Percentiles rank a stretch among this genome's conserved stretches.
These are phyloP conservation scores for Pyralis farinalis DNA, from an alignment of 2,888 invertebrate genomes.

Conservation along the genomic window DNA sequence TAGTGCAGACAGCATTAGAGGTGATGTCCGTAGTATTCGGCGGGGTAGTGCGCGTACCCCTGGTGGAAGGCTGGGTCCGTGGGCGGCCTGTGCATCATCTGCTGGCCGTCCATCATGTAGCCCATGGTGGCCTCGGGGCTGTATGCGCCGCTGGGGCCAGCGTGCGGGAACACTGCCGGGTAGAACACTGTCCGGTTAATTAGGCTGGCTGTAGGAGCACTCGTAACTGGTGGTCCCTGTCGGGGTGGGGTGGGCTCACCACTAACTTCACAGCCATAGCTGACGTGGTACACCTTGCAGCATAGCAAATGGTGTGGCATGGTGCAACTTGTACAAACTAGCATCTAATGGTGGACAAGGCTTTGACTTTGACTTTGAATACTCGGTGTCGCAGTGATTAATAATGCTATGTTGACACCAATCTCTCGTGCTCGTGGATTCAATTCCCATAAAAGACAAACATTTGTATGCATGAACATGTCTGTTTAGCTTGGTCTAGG, in stretches of 20 bases:
- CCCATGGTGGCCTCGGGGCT: conserved; percentile 98
- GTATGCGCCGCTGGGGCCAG: conserved; percentile 97
- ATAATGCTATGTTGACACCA: too few species aligned
- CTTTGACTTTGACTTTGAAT: too few species aligned
- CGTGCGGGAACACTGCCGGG: conserved; percentile 93
- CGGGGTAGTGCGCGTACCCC: conserved; percentile 94
- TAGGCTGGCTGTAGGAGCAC: conserved; percentile 45
- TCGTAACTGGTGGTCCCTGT: not conserved
- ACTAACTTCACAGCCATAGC: too few species aligned
- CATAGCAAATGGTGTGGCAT: too few species aligned
- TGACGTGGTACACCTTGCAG: too few species aligned
- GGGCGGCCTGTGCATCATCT: conserved; percentile 98
- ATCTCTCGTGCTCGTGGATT: too few species aligned
- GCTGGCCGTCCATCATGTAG: conserved; percentile 99
- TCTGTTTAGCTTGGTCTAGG: too few species aligned
- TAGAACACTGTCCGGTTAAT: conserved; percentile 76
- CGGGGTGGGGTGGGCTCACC: not conserved
- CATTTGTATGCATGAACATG: too few species aligned
- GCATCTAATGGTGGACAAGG: too few species aligned
- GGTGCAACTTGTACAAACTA: too few species aligned
- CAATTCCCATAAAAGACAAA: too few species aligned
- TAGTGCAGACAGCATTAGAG: conserved; percentile 83
- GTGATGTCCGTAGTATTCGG: conserved; percentile 96
- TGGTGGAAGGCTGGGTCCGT: conserved; percentile 96
- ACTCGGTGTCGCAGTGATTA: too few species aligned